Percentiles rank a stretch among this genome's conserved stretches.
Evolutionary conservation across 2,888 invertebrate genomes (phyloP).

Genomic region (Papilio elwesi): DNA sequence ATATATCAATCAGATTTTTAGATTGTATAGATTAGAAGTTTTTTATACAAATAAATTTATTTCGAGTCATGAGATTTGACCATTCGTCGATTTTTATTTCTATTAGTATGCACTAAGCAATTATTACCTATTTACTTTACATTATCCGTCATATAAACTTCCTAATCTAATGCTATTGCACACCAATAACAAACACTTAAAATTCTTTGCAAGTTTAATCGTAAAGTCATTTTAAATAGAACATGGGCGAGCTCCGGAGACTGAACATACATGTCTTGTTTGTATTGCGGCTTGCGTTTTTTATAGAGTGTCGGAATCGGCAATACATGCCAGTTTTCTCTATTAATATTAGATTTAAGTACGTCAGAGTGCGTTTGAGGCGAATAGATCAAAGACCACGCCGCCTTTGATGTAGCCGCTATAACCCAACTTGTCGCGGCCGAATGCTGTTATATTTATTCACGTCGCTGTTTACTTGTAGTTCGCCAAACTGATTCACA

Average conservation of each 20-base stretch:
- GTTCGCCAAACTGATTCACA: conserved; percentile 37
- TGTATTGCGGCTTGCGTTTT: conserved; percentile 23
- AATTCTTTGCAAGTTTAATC: neutral
- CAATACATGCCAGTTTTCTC: conserved; percentile 33
- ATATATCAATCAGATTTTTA: no score
- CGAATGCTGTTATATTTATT: conserved; percentile 58
- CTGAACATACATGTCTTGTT: conserved; percentile 3
- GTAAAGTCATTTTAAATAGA: conserved; percentile 1
- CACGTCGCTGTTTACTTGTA: conserved; percentile 47
- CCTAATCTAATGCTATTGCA: no score
- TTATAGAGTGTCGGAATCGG: conserved; percentile 36
- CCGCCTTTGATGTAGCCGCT: conserved; percentile 68
- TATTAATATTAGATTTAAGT: conserved; percentile 51
- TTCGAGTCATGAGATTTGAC: no score
- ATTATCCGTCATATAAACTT: no score
- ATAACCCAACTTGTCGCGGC: conserved; percentile 64
- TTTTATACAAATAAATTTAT: no score
- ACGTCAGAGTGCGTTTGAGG: conserved; percentile 50
- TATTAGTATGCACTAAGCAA: no score
- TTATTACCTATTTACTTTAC: no score
- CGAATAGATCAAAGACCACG: conserved; percentile 72
- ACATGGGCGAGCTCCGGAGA: no score
- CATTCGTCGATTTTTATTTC: no score
- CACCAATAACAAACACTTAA: no score
- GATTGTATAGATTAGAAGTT: no score